These are phyloP conservation scores for Mamestra configurata DNA, from an alignment of 1,140 invertebrate species.

Conservation along the genomic window DNA sequence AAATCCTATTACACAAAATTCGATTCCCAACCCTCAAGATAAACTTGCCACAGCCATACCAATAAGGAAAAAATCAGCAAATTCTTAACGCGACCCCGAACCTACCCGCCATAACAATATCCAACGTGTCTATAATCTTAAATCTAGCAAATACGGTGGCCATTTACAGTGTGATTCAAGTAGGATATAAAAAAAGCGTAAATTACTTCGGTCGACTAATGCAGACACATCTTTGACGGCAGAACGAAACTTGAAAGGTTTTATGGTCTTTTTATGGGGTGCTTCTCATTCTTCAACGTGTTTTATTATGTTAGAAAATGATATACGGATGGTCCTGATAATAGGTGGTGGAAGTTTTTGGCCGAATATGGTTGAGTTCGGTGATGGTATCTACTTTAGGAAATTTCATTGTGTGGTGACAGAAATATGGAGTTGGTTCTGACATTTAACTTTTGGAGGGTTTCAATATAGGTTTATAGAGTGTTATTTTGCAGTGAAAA, in stretches of 20 bases:
- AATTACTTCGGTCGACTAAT: conserved; percentile 65
- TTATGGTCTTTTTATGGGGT: conserved; percentile 52
- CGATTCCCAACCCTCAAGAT: not conserved
- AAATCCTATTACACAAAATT: not conserved
- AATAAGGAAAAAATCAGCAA: not conserved
- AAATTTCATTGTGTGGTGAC: not conserved
- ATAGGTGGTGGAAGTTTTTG: not conserved
- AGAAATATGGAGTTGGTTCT: conserved; percentile 9
- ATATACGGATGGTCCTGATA: conserved; percentile 35
- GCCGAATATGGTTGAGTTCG: not conserved
- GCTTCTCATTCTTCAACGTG: conserved; percentile 22
- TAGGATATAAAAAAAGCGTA: conserved; percentile 74
- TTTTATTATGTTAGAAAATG: conserved; percentile 40
- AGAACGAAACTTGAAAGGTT: conserved; percentile 43
- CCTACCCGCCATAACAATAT: conserved; percentile 23
- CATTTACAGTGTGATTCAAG: conserved; percentile 80
- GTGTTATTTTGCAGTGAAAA: not conserved
- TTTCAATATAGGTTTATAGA: not conserved
- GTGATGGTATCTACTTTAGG: not conserved
- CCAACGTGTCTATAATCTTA: conserved; percentile 29
- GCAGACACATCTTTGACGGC: conserved; percentile 57
- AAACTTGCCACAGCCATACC: not conserved
- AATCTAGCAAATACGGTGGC: conserved; percentile 58
- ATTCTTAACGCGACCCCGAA: not conserved
- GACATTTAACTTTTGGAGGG: not conserved